Evolutionary conservation across 1,140 invertebrate genomes (phyloP).

Genomic region (Aphelinus atriplicis): DNA sequence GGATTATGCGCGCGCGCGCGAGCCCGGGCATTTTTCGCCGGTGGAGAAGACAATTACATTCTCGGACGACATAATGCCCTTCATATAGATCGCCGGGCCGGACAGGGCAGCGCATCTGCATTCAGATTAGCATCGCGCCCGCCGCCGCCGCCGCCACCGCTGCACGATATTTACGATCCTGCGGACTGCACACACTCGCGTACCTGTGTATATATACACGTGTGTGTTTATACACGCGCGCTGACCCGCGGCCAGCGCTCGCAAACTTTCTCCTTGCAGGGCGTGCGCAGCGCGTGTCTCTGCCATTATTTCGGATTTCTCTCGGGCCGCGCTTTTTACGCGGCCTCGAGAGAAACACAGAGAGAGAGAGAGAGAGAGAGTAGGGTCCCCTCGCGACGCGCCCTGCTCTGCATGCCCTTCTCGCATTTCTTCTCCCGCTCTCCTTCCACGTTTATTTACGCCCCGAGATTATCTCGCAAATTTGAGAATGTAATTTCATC

Average conservation of each 20-base stretch:
- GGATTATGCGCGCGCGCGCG: neutral
- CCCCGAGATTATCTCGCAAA: conserved; percentile 5
- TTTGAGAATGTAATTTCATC: conserved; percentile 23
- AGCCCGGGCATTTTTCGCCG: conserved; percentile 19
- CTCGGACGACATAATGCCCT: conserved; percentile 50
- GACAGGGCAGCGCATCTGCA: conserved; percentile 52
- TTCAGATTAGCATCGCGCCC: conserved; percentile 60
- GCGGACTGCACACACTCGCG: conserved; percentile 36
- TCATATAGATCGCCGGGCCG: conserved; percentile 49
- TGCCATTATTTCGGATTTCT: conserved; percentile 4
- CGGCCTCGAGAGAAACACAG: neutral
- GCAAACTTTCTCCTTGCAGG: neutral
- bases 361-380: too few species aligned
- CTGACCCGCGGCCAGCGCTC: neutral
- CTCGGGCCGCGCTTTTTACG: neutral
- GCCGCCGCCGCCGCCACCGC: conserved; percentile 7
- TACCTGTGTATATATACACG: neutral
- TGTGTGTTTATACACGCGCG: neutral
- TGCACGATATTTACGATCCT: conserved; percentile 47
- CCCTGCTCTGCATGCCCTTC: neutral
- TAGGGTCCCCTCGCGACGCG: neutral
- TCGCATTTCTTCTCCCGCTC: neutral
- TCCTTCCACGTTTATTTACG: conserved; percentile 15
- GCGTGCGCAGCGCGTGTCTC: neutral
- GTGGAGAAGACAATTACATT: conserved; percentile 50